Conservation (phyloP, 1,140 invertebrate species). For the Zaprionus vittiger region DNA sequence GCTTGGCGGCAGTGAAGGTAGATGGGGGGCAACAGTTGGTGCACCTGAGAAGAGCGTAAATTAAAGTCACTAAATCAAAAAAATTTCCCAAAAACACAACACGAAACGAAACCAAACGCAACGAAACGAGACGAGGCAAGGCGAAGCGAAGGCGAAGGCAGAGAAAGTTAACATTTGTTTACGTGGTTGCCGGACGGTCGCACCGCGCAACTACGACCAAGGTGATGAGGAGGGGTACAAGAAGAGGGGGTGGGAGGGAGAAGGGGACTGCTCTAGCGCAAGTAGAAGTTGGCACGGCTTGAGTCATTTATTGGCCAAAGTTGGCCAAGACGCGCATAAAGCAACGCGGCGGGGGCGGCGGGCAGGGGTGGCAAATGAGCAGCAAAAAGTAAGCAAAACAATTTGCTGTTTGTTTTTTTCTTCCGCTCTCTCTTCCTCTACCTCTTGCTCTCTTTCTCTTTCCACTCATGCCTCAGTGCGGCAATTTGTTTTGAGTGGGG, state of each 20-base stretch:
- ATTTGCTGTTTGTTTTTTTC: constrained; percentile 67
- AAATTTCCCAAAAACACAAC: constrained; percentile 53
- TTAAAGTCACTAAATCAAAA: constrained; percentile 84
- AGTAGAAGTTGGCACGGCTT: constrained; percentile 55
- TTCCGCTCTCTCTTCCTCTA: background rate
- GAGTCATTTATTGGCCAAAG: constrained; percentile 78
- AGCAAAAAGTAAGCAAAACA: constrained; percentile 81
- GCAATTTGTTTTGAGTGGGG: constrained; percentile 82
- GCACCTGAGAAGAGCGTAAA: constrained; percentile 81
- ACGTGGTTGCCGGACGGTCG: constrained; percentile 60
- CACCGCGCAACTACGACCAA: constrained; percentile 27
- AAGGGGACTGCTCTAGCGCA: constrained; percentile 12
- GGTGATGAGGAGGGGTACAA: background rate
- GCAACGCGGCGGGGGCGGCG: constrained; percentile 24
- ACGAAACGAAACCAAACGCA: constrained; percentile 42
- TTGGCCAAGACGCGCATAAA: constrained; percentile 53
- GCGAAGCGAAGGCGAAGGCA: constrained; percentile 2
- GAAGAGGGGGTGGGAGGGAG: background rate
- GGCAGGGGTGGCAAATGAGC: constrained; percentile 62
- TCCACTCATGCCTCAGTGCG: constrained; percentile 49
- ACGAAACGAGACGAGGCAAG: constrained; percentile 66
- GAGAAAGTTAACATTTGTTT: constrained; percentile 82
- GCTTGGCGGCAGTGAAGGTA: constrained; percentile 15
- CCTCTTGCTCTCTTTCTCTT: background rate
- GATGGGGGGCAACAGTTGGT: constrained; percentile 59